phyloP scores from a whole-genome alignment of 2,797 vertebrate species.

The Gouania willdenowi region DNA sequence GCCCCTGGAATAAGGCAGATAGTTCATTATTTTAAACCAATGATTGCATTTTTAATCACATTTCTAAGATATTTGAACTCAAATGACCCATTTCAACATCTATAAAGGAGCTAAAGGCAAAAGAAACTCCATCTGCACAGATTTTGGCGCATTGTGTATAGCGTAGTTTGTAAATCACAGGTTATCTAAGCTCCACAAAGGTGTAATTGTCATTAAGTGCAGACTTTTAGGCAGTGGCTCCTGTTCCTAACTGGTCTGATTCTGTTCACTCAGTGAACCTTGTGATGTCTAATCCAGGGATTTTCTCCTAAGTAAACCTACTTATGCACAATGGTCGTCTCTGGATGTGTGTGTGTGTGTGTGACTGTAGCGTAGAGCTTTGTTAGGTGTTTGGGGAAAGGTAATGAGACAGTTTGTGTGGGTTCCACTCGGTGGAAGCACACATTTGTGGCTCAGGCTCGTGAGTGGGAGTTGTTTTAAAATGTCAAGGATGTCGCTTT shows the following conservation, averaged over 20 bases:
- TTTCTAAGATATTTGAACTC: too few species aligned
- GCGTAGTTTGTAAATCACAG: too few species aligned
- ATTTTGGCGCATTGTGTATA: too few species aligned
- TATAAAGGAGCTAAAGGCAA: too few species aligned
- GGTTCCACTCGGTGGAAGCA: slow-evolving; percentile 11
- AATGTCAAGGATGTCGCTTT: slow-evolving; percentile 30
- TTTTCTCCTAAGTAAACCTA: slow-evolving; percentile 72
- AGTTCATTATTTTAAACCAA: too few species aligned
- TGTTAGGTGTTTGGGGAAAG: slow-evolving; percentile 29
- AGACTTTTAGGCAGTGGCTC: background rate
- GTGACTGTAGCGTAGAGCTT: slow-evolving; percentile 21
- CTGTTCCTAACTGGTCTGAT: slow-evolving; percentile 43
- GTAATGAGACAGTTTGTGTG: slow-evolving; percentile 20
- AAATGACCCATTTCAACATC: too few species aligned
- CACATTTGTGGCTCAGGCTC: slow-evolving; percentile 3
- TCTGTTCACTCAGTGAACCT: slow-evolving; percentile 61
- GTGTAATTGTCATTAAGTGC: background rate
- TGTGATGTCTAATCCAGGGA: slow-evolving; percentile 70
- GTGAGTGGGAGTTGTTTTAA: slow-evolving; percentile 25
- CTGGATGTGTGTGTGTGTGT: slow-evolving; percentile 38
- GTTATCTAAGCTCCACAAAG: too few species aligned
- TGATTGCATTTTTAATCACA: too few species aligned
- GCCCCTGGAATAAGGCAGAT: too few species aligned
- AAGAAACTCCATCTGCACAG: too few species aligned
- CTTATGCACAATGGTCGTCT: slow-evolving; percentile 40